Conservation (phyloP, 2,888 invertebrate genomes). For the Drosophila mettleri region DNA sequence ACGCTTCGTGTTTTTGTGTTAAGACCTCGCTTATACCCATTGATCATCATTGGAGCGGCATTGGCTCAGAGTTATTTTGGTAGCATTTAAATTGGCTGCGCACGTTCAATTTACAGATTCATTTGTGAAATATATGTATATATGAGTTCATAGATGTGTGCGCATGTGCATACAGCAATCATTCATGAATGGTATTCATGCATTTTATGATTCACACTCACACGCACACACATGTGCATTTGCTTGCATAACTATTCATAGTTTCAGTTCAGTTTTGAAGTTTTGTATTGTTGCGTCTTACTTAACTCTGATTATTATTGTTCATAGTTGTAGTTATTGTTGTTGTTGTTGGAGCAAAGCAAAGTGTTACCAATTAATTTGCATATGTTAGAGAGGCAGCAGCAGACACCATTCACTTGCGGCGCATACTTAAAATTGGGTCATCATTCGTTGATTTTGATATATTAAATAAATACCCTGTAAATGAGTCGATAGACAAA, state of each 20-base stretch:
- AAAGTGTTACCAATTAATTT: slow-evolving; percentile 80
- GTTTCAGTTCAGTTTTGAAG: slow-evolving; percentile 46
- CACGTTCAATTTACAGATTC: slow-evolving; percentile 69
- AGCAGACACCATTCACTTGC: slow-evolving; percentile 66
- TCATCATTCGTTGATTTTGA: slow-evolving; percentile 50
- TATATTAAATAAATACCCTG: slow-evolving; percentile 36
- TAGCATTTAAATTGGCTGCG: slow-evolving; percentile 59
- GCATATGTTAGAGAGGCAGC: slow-evolving; percentile 63
- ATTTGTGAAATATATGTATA: slow-evolving; percentile 27
- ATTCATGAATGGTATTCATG: slow-evolving; percentile 51
- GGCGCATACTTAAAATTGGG: slow-evolving; percentile 57
- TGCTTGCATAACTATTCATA: slow-evolving; percentile 49
- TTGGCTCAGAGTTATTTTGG: slow-evolving; percentile 23
- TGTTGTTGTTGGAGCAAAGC: slow-evolving; percentile 34
- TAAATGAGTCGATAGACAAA: not conserved
- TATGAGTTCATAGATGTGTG: not conserved
- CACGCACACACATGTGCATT: slow-evolving; percentile 32
- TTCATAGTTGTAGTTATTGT: slow-evolving; percentile 19
- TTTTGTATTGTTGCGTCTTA: slow-evolving; percentile 55
- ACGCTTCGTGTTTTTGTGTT: slow-evolving; percentile 28
- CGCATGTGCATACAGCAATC: slow-evolving; percentile 25
- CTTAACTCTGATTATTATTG: slow-evolving; percentile 39
- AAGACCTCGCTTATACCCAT: slow-evolving; percentile 22
- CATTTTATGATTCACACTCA: slow-evolving; percentile 45
- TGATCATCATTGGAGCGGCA: slow-evolving; percentile 33